phyloP scores from a whole-genome alignment of 2,797 vertebrate species.

The Gephyroberyx darwinii region DNA sequence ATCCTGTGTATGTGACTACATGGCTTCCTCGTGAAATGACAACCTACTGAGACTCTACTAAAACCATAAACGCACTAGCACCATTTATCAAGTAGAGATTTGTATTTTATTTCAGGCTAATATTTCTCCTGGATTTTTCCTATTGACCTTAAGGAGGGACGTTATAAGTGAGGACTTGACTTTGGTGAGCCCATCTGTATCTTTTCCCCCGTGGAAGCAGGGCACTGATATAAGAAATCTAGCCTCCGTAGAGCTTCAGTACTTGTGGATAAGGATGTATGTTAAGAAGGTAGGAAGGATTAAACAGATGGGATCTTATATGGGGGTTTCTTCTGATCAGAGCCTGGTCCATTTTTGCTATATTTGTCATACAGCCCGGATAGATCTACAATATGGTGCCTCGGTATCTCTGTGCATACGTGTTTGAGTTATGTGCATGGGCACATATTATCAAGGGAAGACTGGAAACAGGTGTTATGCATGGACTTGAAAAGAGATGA shows the following conservation, averaged over 20 bases:
- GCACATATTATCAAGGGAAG: slow-evolving; percentile 11
- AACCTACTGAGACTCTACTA: slow-evolving; percentile 29
- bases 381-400: not conserved
- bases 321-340: slow-evolving; percentile 1
- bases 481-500: not conserved
- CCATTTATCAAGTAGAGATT: not conserved
- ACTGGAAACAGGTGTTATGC: slow-evolving; percentile 39
- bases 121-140: slow-evolving; percentile 1
- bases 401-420: not conserved
- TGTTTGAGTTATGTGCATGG: not conserved
- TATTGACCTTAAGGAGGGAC: not conserved
- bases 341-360: slow-evolving; percentile 20
- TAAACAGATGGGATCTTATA: slow-evolving; percentile 5
- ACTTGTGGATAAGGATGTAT: slow-evolving; percentile 1
- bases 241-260: not conserved
- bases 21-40: slow-evolving; percentile 20
- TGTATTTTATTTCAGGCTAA: not conserved
- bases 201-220: not conserved
- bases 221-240: not conserved
- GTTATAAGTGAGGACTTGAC: not conserved
- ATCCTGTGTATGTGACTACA: slow-evolving; percentile 44
- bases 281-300: not conserved
- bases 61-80: not conserved
- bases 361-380: not conserved
- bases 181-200: not conserved